phyloP scores from a whole-genome alignment of 2,888 invertebrate genomes.

The Brenthis ino region DNA sequence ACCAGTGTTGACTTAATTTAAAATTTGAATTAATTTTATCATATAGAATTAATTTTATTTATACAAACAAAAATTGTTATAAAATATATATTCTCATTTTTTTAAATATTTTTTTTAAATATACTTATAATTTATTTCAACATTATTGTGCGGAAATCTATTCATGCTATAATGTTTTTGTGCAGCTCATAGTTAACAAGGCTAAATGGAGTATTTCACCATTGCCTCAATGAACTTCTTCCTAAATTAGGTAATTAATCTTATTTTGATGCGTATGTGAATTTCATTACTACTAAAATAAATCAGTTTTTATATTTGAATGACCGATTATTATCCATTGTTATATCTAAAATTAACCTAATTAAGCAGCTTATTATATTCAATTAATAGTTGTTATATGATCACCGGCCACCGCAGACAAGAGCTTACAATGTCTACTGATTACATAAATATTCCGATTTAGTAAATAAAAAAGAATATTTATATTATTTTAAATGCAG shows the following conservation, averaged over 20 bases:
- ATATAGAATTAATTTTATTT: not conserved
- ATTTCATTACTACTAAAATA: not conserved
- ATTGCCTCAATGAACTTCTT: slow-evolving; percentile 3
- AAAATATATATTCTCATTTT: not conserved
- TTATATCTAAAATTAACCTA: slow-evolving; percentile 16
- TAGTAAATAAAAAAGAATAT: too few species aligned
- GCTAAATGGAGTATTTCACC: not conserved
- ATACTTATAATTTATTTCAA: not conserved
- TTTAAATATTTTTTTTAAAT: not conserved
- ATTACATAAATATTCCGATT: too few species aligned
- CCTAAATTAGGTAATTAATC: not conserved
- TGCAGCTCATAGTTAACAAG: not conserved
- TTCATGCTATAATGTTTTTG: not conserved
- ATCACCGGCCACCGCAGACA: not conserved
- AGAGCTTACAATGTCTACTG: too few species aligned
- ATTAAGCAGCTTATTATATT: slow-evolving; percentile 19
- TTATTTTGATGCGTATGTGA: slow-evolving; percentile 12
- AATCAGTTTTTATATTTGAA: slow-evolving; percentile 18
- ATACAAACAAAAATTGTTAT: not conserved
- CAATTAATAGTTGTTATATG: slow-evolving; percentile 3
- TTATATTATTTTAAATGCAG: too few species aligned
- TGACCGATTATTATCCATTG: slow-evolving; percentile 22
- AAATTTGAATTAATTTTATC: too few species aligned
- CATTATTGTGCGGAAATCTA: not conserved
- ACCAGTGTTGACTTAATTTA: not conserved